Base-by-base conservation (phyloP, 1,140 invertebrate species). In the Chlorops oryzae region DNA sequence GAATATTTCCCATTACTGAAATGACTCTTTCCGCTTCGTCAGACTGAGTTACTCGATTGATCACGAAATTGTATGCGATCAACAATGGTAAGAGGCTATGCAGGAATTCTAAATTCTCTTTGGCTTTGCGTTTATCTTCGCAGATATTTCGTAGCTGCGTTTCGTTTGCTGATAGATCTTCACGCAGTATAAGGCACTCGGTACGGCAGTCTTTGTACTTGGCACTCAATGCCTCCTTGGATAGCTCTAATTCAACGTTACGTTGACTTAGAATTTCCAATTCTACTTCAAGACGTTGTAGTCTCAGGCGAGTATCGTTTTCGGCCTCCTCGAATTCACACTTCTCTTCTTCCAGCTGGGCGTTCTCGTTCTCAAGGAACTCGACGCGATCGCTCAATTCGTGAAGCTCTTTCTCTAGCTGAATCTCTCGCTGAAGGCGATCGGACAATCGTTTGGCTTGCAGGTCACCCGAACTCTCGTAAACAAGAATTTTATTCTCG, bases 261-360 rank as follows among this genome's bases (percentile, higher is more conserved):
- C 70, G 66, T 47, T 72, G 69, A 5, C 59, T 60, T 12, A 72
- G 38, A 24, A 72, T 68, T 38, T 72, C 70, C 42, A 72, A 37
- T 38, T 72, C 70, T 28, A 69, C 65, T 52, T 72, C 69, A 42
- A 69, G 61, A 71, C 80, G 78, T 59, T 83, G 81, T 66, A 80
- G 77, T 61, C 79, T 77, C 47, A 82, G 68, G 45, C 82, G 75
- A 17, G 80, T 81, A 57, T 84, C 81, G 70, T 84, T 84, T 69
- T 83, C 82, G 28, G 81, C 81, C 63, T 84, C 82, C 64, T 84
- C 81, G 32, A 83, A 71, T 70, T 83, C 81, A 61, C 80, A 80
- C 61, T 78, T 79, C 56, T 83, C 80, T 54, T 84, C 81, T 59
- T 82, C 80, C 54, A 83, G 60, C 54, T 73, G 65, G 21, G 75